Percentiles rank a stretch among this genome's conserved stretches.
phyloP scores from a whole-genome alignment of 2,888 invertebrate species.

The Cataglyphis albicans region DNA sequence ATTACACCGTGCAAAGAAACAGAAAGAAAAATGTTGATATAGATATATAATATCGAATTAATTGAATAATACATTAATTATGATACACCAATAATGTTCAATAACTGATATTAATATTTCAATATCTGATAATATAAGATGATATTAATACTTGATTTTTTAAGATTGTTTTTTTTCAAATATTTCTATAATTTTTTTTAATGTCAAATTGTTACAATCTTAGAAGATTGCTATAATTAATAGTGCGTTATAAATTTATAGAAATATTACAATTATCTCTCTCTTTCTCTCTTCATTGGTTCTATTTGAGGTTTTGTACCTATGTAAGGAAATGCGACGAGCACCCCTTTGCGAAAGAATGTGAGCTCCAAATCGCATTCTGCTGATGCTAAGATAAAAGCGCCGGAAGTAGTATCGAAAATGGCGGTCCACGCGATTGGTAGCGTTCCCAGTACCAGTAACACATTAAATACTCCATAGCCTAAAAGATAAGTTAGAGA shows the following conservation, averaged over 20 bases:
- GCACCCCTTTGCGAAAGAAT: conserved; percentile 90
- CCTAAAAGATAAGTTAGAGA: conserved; percentile 72
- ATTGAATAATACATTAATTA: not conserved
- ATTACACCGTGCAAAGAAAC: not conserved
- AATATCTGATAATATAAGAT: not conserved
- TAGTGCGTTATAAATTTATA: not conserved
- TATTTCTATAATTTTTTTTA: not conserved
- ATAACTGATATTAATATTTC: conserved; percentile 9
- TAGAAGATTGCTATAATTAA: not conserved
- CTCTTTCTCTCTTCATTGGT: not conserved
- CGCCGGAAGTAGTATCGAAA: conserved; percentile 91
- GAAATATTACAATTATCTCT: not conserved
- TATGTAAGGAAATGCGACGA: conserved; percentile 91
- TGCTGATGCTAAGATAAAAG: conserved; percentile 91
- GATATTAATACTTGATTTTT: not conserved
- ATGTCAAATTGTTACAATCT: not conserved
- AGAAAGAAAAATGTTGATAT: not conserved
- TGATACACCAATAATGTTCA: not conserved
- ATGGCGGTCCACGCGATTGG: conserved; percentile 90
- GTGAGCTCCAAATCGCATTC: conserved; percentile 91
- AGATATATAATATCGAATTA: not conserved
- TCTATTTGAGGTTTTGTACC: conserved; percentile 86
- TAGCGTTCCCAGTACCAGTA: conserved; percentile 88
- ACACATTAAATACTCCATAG: conserved; percentile 90
- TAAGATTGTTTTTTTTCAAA: not conserved